Evolutionary conservation across 2,888 invertebrate species (phyloP), one percentile per base, ranked within the genome.

Genomic region (Steinernema scapterisci): DNA sequence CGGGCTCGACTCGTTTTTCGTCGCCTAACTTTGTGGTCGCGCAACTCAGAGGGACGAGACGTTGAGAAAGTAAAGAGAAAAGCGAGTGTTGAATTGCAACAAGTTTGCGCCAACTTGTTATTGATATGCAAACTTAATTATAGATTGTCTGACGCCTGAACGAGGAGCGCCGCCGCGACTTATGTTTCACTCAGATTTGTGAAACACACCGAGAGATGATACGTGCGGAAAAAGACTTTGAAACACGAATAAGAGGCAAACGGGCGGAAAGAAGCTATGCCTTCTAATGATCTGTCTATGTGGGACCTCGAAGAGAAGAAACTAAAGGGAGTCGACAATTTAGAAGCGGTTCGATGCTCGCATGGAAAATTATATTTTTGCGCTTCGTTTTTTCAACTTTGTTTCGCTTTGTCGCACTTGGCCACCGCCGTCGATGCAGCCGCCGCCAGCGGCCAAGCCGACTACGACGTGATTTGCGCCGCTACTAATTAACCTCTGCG

Each of bases 321-420:
- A 3, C 38, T 9, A 3, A 9, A 38, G 38, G 5, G 38, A 38
- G 38, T 38, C 38, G 38, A 63, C 63, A 63, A 63, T 63, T 63
- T 63, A 63, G 25, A 25, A 25, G 31, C 31, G 54, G 16, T 9
- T 38, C 31, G 63, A 31, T 38, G 27, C 63, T 54, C 23, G 23
- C 21, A 27, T 31, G 19, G 19, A 63, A 63, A 63, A 63, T 63
- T 63, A 63, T 63, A 13, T 38, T 63, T 48, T 63, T 63, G 27
- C 63, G 63, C 31, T 19, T 21, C n/a, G n/a, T n/a, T n/a, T n/a
- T n/a, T n/a, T n/a, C n/a, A n/a, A n/a, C n/a, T n/a, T n/a, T n/a
- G n/a, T 63, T 63, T 27, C 31, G 21, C 31, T 31, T 25, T 63
- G 31, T 27, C 63, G 16, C 31, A 13, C 25, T 25, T 31, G 16